Evolutionary conservation across 2,888 invertebrate genomes (phyloP), one percentile per base, ranked within the genome.

Genomic region (Anarsia innoxiella): DNA sequence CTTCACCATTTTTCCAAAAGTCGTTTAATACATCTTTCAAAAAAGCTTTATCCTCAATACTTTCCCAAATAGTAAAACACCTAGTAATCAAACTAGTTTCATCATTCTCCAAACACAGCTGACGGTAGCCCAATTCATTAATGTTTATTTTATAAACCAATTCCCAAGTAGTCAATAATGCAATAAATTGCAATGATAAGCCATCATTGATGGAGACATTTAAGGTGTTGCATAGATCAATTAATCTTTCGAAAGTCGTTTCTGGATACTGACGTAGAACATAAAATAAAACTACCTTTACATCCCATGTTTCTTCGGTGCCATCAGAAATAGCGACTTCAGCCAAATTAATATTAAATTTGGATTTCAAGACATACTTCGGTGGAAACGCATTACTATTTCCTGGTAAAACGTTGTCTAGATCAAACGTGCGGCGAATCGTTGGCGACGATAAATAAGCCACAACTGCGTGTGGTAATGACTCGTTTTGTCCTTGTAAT

Each of bases 1-100:
- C 69, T 66, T 86, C 86, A 11, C 86, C 85, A 46, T 74, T 80
- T 57, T 73, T 79, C 79, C 85, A 85, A 49, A 86, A 76, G 54
- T 84, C 82, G 25, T 58, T 72, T 23, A 86, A 59, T 40, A 83
- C 59, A 40, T 83, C 80, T 45, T 54, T 69, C 23, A 80, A 41
- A 46, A 79, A 75, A 28, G 73, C 69, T 59, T 71, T 83, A 37
- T 66, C 68, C 26, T 70, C 66, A 44, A 86, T 70, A 51, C 75
- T 83, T 41, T 80, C 73, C 75, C 83, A 79, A 45, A 86, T 58
- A 23, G 62, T 46, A 31, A 62, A 53, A 53, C 84, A 80, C 54
- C 61, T 72, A n/a, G 53, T 39, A 15, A 64, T 48, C 25, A 79
- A 55, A 36, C 63, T 49, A 27, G 49, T 62, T 45, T 69, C 67